These are phyloP conservation scores for Enhydra lutris DNA, from an alignment of 2,113 vertebrate species.

Conservation along the genomic window DNA sequence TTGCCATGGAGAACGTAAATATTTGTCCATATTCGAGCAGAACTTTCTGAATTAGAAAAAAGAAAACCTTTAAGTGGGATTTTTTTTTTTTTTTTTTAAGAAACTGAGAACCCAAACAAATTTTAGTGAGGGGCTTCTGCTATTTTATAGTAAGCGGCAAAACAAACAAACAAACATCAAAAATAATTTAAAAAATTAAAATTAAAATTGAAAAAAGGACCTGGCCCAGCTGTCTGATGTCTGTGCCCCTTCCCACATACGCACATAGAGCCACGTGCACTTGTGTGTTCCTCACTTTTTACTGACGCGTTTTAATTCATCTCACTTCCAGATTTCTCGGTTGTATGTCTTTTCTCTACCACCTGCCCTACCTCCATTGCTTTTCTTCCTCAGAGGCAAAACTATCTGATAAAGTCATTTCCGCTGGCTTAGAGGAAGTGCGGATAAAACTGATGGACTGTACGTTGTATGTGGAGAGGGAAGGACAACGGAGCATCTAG, in stretches of 20 bases:
- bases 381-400: not conserved
- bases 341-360: not conserved
- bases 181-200: no score
- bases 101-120: not conserved
- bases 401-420: not conserved
- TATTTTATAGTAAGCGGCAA: not conserved
- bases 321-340: not conserved
- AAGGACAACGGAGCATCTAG: not conserved
- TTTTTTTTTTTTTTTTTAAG: not conserved
- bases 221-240: rapidly evolving
- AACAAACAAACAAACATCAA: no score
- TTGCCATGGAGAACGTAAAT: not conserved
- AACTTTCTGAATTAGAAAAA: not conserved
- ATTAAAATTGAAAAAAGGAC: no score
- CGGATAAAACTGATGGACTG: no score
- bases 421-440: rapidly evolving
- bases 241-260: no score
- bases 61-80: not conserved
- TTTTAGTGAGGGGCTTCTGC: not conserved
- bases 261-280: rapidly evolving
- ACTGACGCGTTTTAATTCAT: not conserved
- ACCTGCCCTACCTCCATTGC: not conserved
- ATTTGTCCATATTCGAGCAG: no score
- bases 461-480: rapidly evolving
- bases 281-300: not conserved